Evolutionary conservation across 1,140 invertebrate species (phyloP), one percentile per base, ranked within the genome.

Genomic region (Brachionus paranguensis): DNA sequence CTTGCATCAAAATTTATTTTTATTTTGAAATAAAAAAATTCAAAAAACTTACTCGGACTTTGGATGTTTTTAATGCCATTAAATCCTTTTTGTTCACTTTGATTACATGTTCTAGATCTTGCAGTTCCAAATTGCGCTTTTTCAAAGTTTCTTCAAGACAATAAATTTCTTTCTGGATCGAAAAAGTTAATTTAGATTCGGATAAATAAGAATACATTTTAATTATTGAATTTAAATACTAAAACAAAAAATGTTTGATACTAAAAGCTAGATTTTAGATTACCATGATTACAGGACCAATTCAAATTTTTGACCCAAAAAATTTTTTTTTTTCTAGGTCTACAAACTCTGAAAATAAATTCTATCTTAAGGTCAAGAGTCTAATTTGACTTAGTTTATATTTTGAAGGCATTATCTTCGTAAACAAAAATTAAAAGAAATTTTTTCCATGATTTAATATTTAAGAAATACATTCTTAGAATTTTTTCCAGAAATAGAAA

Each of bases 131-230:
- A 37, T 20, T 81, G 14, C 64, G 33, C 12, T 68, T 68, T 43
- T 64, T 81, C 27, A 68, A 29, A 11, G 72, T 81, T 29, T 60
- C 78, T 64, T 81, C 78, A 41, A 60, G 53, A 12, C 78, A 76
- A 76, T 11, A 76, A 14, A 76, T 76, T 50, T 76, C 64, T n/a
- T 60, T 55, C 43, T 81, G 60, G 53, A 24, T 81, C 41, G 37
- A 60, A 64, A 64, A 29, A 17, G 24, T 79, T 79, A 29, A 79
- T 8, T 60, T 24, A 60, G 41, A 79, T 43, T 64, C 29, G 45
- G 41, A 41, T 41, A 79, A 53, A 64, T 41, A 47, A 72, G 70
- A 72, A 33, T 20, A 43, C 37, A 72, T 41, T 47, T 41, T 41
- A 41, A 37, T 43, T 17, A 41, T 24, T 17, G 68, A 72, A 72